These are phyloP conservation scores for Cepaea hortensis DNA, from an alignment of 2,888 invertebrate genomes.

Conservation along the genomic window DNA sequence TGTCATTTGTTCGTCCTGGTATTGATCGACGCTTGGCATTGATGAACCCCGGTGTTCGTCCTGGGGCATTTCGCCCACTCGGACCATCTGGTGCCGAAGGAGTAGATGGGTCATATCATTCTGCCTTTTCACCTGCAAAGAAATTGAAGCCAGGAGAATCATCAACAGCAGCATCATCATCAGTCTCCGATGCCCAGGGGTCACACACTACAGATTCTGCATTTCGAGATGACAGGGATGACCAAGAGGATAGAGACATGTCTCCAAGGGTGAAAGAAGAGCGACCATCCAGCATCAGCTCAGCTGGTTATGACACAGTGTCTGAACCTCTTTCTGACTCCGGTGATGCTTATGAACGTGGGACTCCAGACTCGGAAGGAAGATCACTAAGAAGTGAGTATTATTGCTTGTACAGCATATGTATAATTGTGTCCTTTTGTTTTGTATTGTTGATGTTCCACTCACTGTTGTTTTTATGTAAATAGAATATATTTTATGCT, in stretches of 20 bases:
- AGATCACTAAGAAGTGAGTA: slow-evolving; percentile 70
- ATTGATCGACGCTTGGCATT: slow-evolving; percentile 63
- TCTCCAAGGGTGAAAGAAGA: slow-evolving; percentile 63
- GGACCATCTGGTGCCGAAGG: slow-evolving; percentile 50
- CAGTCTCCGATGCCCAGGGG: slow-evolving; percentile 51
- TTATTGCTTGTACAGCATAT: not conserved
- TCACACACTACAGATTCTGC: slow-evolving; percentile 39
- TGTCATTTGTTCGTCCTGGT: slow-evolving; percentile 66
- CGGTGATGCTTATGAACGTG: slow-evolving; percentile 64
- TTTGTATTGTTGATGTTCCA: not conserved
- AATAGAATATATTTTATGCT: not conserved
- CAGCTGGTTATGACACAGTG: slow-evolving; percentile 65
- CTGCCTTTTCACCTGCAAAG: slow-evolving; percentile 72
- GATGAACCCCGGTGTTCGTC: slow-evolving; percentile 51
- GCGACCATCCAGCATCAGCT: slow-evolving; percentile 67
- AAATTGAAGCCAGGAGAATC: slow-evolving; percentile 62
- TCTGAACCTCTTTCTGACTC: slow-evolving; percentile 68
- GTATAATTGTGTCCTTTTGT: not conserved
- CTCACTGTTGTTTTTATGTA: not conserved
- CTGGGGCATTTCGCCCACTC: slow-evolving; percentile 70
- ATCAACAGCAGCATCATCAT: slow-evolving; percentile 42
- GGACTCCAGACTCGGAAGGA: slow-evolving; percentile 70
- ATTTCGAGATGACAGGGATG: slow-evolving; percentile 50
- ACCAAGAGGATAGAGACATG: slow-evolving; percentile 52
- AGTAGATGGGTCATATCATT: slow-evolving; percentile 64